These are phyloP conservation scores for Willisornis vidua DNA, from an alignment of 2,113 vertebrate genomes.

Conservation along the genomic window DNA sequence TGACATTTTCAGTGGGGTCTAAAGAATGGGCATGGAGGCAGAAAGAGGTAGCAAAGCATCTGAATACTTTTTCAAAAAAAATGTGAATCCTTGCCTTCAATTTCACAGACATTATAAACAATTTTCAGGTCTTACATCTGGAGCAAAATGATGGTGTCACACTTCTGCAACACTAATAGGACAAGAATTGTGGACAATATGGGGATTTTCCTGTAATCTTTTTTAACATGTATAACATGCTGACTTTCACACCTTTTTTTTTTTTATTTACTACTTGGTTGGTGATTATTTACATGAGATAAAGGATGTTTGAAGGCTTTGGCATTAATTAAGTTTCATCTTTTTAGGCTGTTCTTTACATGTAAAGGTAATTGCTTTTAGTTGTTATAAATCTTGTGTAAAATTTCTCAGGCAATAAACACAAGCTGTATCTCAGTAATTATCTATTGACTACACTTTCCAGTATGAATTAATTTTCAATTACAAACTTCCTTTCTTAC, in stretches of 20 bases:
- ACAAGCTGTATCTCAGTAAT: constrained; percentile 66
- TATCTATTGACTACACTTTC: constrained; percentile 69
- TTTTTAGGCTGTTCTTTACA: constrained; percentile 52
- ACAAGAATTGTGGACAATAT: background rate
- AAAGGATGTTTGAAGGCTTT: constrained; percentile 50
- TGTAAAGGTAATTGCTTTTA: constrained; percentile 66
- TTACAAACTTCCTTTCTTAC: constrained; percentile 44
- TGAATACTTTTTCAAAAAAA: background rate
- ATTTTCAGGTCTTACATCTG: background rate
- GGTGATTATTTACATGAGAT: constrained; percentile 59
- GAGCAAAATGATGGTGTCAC: background rate
- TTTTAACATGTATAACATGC: background rate
- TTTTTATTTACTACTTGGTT: constrained; percentile 20
- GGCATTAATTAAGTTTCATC: constrained; percentile 62
- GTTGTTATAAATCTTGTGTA: constrained; percentile 56
- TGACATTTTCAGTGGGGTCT: background rate
- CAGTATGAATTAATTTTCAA: constrained; percentile 72
- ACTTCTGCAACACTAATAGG: background rate
- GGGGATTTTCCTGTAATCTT: background rate
- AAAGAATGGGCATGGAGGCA: background rate
- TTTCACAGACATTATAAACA: background rate
- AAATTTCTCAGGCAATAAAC: constrained; percentile 67
- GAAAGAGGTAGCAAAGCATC: background rate
- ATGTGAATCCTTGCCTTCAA: background rate
- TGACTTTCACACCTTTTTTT: background rate